A percentile compares a stretch with the other conserved stretches of the same genome.
These are phyloP conservation scores for Sphaerophoria rueppellii DNA, from an alignment of 2,888 invertebrate genomes.

Conservation along the genomic window DNA sequence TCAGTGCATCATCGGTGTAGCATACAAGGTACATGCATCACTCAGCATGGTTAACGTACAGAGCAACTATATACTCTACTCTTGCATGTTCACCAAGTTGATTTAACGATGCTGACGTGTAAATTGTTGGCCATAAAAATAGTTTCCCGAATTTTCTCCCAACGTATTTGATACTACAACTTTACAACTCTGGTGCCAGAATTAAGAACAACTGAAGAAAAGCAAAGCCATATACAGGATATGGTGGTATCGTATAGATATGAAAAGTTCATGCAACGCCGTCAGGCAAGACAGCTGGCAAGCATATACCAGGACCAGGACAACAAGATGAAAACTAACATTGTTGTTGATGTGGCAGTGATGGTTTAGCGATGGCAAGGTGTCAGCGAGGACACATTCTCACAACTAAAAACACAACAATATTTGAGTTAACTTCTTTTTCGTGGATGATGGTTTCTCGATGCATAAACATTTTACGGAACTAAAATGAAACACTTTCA, in stretches of 20 bases:
- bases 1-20: conserved; percentile 6
- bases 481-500: conserved; percentile 59
- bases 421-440: conserved; percentile 35
- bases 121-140: conserved; percentile 66
- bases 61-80: conserved; percentile 5
- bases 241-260: not conserved
- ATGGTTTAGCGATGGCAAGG: conserved; percentile 11
- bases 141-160: conserved; percentile 43
- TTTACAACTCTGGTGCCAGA: conserved; percentile 56
- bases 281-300: not conserved
- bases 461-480: conserved; percentile 47
- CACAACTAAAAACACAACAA: conserved; percentile 40
- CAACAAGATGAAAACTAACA: conserved; percentile 8
- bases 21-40: no score
- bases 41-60: not conserved
- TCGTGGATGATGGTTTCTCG: conserved; percentile 39
- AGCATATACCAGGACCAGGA: conserved; percentile 12
- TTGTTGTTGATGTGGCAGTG: conserved; percentile 15
- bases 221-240: not conserved
- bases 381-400: conserved; percentile 28
- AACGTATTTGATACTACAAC: conserved; percentile 46
- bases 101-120: conserved; percentile 66
- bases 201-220: conserved; percentile 6
- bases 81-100: conserved; percentile 60
- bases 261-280: not conserved